Evolutionary conservation across 2,113 vertebrate species (phyloP).

Genomic region (Bufo gargarizans): DNA sequence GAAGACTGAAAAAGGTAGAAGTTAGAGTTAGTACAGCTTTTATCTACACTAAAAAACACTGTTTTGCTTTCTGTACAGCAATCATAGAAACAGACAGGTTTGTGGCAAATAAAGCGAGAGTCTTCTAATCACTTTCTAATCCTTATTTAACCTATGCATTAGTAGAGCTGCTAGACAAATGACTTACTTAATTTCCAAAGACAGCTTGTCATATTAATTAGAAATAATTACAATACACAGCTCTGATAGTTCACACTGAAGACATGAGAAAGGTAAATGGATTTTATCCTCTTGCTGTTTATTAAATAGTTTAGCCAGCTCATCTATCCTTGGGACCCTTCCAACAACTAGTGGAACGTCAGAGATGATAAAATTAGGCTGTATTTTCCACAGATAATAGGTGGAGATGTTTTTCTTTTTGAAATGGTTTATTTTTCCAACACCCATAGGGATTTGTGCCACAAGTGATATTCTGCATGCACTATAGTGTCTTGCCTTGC

Average conservation of each 20-base stretch:
- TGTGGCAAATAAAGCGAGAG: constrained; percentile 54
- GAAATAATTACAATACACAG: constrained; percentile 68
- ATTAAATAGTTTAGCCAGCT: neutral
- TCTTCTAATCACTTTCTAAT: constrained; percentile 61
- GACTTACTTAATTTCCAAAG: constrained; percentile 69
- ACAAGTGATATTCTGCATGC: constrained; percentile 50
- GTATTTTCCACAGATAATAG: constrained; percentile 45
- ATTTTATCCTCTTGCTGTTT: constrained; percentile 61
- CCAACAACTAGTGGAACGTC: constrained; percentile 66
- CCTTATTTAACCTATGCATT: constrained; percentile 61
- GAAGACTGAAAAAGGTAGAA: neutral
- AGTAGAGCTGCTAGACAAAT: constrained; percentile 70
- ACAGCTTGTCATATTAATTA: constrained; percentile 70
- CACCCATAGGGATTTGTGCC: constrained; percentile 46
- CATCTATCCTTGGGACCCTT: constrained; percentile 65
- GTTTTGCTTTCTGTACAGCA: neutral
- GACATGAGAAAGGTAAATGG: constrained; percentile 59
- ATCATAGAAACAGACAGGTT: constrained; percentile 55
- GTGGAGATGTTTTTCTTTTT: constrained; percentile 52
- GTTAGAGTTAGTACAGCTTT: neutral
- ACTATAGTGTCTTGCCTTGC: constrained; percentile 36
- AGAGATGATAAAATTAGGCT: constrained; percentile 1
- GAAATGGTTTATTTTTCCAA: constrained; percentile 32
- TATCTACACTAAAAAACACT: neutral
- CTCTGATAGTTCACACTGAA: constrained; percentile 60